Conservation (phyloP, 2,888 invertebrate species). For the Dolichopus griseipennis region DNA sequence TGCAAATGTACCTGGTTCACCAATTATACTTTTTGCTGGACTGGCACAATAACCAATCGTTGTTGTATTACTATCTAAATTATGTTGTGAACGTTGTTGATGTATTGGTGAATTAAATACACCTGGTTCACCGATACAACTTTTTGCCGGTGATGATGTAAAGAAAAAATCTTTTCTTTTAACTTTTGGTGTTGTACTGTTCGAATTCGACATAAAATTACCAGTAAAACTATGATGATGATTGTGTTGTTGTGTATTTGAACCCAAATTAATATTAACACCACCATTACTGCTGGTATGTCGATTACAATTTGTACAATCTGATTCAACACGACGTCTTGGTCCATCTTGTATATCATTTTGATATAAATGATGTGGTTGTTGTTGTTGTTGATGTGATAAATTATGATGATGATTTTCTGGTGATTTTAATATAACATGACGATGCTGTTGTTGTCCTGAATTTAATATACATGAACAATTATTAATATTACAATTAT, state of each 20-base stretch:
- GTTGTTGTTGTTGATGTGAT: background rate
- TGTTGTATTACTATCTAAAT: constrained; percentile 4
- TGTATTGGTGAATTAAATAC: constrained; percentile 30
- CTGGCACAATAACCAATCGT: background rate
- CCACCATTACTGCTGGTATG: constrained; percentile 5
- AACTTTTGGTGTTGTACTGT: constrained; percentile 14
- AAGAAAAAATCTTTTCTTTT: constrained; percentile 18
- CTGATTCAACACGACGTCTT: constrained; percentile 23
- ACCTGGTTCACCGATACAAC: constrained; percentile 32
- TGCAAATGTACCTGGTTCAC: constrained; percentile 24
- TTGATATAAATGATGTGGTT: background rate
- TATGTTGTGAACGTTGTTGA: constrained; percentile 17
- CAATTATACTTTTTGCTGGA: constrained; percentile 22
- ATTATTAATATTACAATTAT: background rate
- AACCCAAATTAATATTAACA: background rate
- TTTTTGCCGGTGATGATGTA: constrained; percentile 23
- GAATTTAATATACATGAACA: background rate
- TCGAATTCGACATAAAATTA: background rate
- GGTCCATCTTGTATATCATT: constrained; percentile 15
- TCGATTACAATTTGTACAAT: constrained; percentile 19
- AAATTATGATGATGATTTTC: constrained; percentile 12
- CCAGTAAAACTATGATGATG: background rate
- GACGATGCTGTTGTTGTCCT: constrained; percentile 16
- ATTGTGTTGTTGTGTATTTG: background rate
- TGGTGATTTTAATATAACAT: constrained; percentile 15